A percentile compares a stretch with the other conserved stretches of the same genome.
Conservation (phyloP, 2,797 vertebrate species). For the Manis crassicaudata region DNA sequence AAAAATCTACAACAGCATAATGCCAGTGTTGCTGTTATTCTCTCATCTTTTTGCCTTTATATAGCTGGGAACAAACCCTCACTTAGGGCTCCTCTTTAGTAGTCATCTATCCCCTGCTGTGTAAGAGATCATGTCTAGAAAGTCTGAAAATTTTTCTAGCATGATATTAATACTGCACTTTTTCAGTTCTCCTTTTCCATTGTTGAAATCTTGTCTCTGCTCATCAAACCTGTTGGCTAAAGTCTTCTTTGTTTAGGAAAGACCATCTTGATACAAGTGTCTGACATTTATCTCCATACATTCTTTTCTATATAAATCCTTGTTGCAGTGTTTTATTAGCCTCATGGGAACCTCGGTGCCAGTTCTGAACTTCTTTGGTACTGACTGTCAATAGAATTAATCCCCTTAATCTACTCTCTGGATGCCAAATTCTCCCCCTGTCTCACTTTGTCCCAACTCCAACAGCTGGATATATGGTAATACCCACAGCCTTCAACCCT, state of each 20-base stretch:
- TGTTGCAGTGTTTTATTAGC: neutral
- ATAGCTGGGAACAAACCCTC: neutral
- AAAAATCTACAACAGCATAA: slow-evolving; percentile 31
- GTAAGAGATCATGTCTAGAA: neutral
- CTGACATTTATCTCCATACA: neutral
- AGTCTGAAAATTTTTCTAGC: neutral
- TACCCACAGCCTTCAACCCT: neutral
- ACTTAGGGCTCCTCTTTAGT: neutral
- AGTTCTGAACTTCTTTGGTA: neutral
- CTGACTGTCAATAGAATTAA: neutral
- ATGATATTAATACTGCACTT: neutral
- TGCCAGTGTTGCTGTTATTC: neutral
- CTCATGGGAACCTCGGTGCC: neutral
- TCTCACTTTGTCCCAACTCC: neutral
- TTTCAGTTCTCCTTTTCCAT: neutral
- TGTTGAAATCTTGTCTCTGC: neutral
- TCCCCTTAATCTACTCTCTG: neutral
- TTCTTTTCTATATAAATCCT: neutral
- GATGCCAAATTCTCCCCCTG: neutral
- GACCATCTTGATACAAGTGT: neutral
- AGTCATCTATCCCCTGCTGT: neutral
- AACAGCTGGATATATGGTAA: neutral
- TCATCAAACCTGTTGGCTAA: neutral
- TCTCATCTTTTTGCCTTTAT: slow-evolving; percentile 32
- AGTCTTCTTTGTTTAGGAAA: neutral